Evolutionary conservation across 2,113 vertebrate species (phyloP), one percentile per base, ranked within the genome.

Genomic region (Myotis davidii): DNA sequence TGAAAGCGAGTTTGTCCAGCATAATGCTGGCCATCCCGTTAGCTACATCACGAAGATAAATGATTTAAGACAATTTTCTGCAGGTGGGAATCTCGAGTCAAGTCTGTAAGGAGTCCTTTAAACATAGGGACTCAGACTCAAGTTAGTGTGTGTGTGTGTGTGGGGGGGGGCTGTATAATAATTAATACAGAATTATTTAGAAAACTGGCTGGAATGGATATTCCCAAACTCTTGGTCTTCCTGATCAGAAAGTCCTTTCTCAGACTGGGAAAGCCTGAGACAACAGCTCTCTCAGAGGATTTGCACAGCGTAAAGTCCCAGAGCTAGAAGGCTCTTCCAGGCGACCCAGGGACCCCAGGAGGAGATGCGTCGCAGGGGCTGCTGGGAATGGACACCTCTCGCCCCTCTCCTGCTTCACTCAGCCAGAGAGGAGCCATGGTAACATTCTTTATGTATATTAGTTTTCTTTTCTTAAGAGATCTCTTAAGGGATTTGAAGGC

Each of bases 141-240:
- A 67, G 50, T n/a, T 88, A 76, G 32, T 45, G 9, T n/a, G n/a
- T n/a, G n/a, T n/a, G n/a, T n/a, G n/a, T n/a, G n/a, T n/a, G n/a
- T n/a, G 45, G 45, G 45, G 45, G 45, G 45, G 10, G 45, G 45
- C 0, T 45, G 45, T 32, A 50, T 52, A 84, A 72, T 56, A 85
- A 79, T 29, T 21, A 86, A 83, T 67, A 86, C 14, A 45, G 17
- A 37, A 74, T 65, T 64, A 25, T 37, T 76, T 93, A 42, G n/a
- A 74, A 94, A 96, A 65, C 9, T 45, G 37, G 8, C 42, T 94
- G 32, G 14, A 72, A 88, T 52, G 45, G 25, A 34, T 78, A 78
- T 45, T 86, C 73, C 34, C 64, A 92, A 90, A 83, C 16, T 96
- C 77, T 85, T 85, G 50, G 20, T 92, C 59, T n/a, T 87, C 25